Evolutionary conservation across 2,113 vertebrate species (phyloP), one percentile per base, ranked within the genome.

Genomic region (Circaetus gallicus): DNA sequence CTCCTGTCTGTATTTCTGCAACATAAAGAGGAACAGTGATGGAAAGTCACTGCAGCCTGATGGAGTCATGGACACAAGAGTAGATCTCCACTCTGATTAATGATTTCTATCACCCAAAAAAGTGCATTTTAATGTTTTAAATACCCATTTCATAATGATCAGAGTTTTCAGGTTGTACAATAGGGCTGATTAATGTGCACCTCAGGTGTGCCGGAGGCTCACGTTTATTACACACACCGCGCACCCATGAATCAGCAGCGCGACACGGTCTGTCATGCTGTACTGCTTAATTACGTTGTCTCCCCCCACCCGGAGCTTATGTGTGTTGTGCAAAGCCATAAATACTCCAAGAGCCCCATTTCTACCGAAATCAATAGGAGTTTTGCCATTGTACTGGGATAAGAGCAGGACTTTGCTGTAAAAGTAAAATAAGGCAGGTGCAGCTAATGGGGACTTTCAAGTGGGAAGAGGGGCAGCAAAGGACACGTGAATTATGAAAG

Each of bases 81-180:
- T 70, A 92, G 47, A 87, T 93, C 28, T 89, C 55, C 15, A 8
- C 66, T 86, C 58, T 86, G 85, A 94, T 88, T 91, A 93, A 94
- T 78, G 83, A 55, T 56, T 66, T 65, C 82, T 86, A 29, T 53
- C 70, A 58, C 61, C 65, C 82, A 55, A 87, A 72, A 85, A 74
- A 85, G 47, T 62, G 45, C 81, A 91, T 97, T 95, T 96, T 72
- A 95, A 95, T 93, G 87, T 91, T 93, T 96, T 90, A 93, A 92
- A 50, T 83, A 93, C 74, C 26, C 6, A 8, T 94, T 95, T 89
- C 65, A n/a, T 94, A 86, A 87, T 61, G 63, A 90, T 93, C 82
- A 74, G 71, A 47, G 69, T 61, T 95, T 73, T 89, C 80, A 82
- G 72, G 63, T 36, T 84, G 59, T 36, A 66, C 80, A 36, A 24